Evolutionary conservation across 2,888 invertebrate genomes (phyloP).

Genomic region (Agonum fuliginosum): DNA sequence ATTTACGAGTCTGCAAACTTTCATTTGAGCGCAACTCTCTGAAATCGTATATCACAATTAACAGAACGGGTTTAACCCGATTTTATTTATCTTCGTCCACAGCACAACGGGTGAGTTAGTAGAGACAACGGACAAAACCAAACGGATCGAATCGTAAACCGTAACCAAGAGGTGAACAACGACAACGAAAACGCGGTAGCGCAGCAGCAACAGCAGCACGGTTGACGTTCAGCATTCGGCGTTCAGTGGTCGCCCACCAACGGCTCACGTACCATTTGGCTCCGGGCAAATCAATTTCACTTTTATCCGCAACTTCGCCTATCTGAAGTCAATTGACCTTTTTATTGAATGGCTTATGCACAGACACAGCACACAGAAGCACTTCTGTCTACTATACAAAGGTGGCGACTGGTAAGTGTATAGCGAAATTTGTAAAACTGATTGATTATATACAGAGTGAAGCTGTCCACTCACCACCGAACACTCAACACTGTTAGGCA

Average conservation of each 20-base stretch:
- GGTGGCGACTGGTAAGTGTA: background rate
- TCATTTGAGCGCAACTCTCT: constrained; percentile 39
- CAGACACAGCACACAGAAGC: constrained; percentile 15
- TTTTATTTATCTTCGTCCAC: constrained; percentile 46
- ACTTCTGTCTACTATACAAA: background rate
- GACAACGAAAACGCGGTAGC: background rate
- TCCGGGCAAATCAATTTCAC: constrained; percentile 68
- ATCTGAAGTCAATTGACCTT: constrained; percentile 68
- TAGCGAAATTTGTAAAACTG: background rate
- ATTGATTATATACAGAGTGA: background rate
- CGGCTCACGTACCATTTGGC: constrained; percentile 66
- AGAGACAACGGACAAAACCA: background rate
- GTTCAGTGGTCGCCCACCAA: constrained; percentile 61
- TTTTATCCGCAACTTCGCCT: constrained; percentile 65
- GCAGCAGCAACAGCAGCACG: background rate
- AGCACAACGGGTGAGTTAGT: background rate
- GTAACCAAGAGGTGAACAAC: constrained; percentile 12
- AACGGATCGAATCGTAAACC: constrained; percentile 29
- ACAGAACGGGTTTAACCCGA: constrained; percentile 41
- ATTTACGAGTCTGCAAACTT: constrained; percentile 49
- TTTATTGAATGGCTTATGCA: constrained; percentile 68
- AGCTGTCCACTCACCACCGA: background rate
- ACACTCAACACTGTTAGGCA: background rate
- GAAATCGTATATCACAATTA: constrained; percentile 49
- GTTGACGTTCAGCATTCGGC: constrained; percentile 9